These are phyloP conservation scores for Myotis daubentonii DNA, from an alignment of 2,797 vertebrate genomes.

Conservation along the genomic window DNA sequence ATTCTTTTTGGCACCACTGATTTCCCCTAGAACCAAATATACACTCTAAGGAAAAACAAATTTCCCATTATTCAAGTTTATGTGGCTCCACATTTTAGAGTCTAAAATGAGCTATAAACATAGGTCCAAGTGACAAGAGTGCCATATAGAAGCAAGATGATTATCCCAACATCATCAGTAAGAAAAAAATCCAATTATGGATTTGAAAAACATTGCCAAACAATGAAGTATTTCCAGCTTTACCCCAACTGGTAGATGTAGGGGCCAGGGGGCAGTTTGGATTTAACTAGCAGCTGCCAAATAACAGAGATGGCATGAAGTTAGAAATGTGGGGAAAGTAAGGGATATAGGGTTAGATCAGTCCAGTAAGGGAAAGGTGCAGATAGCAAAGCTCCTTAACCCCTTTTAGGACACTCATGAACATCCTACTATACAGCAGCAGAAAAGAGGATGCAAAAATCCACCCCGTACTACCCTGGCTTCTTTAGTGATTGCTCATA, in stretches of 20 bases:
- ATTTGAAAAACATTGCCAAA: constrained; percentile 14
- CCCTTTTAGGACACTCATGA: not conserved
- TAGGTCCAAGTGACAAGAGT: not conserved
- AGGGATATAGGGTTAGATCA: not conserved
- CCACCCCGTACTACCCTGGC: not conserved
- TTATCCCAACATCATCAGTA: not conserved
- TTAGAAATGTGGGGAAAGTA: constrained; percentile 7
- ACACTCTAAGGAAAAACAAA: not conserved
- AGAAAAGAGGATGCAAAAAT: not conserved
- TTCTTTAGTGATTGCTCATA: not conserved
- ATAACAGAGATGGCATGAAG: constrained; percentile 38
- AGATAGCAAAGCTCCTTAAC: not conserved
- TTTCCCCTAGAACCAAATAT: constrained; percentile 24
- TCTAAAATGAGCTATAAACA: not conserved
- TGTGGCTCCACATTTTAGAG: not conserved
- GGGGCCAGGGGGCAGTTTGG: not conserved
- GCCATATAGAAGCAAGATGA: not conserved
- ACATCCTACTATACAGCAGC: not conserved
- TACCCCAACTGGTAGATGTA: not conserved
- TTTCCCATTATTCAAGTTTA: not conserved
- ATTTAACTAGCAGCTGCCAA: constrained; percentile 28
- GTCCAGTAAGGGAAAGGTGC: not conserved
- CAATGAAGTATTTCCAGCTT: constrained; percentile 37
- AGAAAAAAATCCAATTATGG: constrained; percentile 24
- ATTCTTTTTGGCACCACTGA: not conserved